Evolutionary conservation across 2,797 vertebrate genomes (phyloP).

Genomic region (Iguana delicatissima): DNA sequence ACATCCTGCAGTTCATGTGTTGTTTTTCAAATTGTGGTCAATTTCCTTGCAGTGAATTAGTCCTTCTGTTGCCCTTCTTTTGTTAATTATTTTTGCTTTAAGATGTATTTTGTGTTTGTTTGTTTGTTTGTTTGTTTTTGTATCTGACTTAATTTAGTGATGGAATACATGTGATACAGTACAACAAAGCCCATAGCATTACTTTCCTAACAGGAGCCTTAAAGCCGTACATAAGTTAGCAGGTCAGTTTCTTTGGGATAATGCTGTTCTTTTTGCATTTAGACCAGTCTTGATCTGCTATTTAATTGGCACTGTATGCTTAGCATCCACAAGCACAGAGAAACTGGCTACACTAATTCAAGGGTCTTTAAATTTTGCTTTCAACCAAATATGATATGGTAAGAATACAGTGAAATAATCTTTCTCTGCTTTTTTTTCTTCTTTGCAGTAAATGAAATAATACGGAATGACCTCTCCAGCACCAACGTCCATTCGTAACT

Average conservation of each 20-base stretch:
- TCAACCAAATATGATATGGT: not conserved
- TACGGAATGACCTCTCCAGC: slow-evolving; percentile 96
- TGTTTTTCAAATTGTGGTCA: not conserved
- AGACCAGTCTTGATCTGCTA: slow-evolving; percentile 32
- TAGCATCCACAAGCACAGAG: slow-evolving; percentile 16
- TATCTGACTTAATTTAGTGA: slow-evolving; percentile 39
- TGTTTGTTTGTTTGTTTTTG: not conserved
- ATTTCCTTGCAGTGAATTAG: slow-evolving; percentile 4
- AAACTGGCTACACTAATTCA: not conserved
- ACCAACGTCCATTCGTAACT: slow-evolving; percentile 88
- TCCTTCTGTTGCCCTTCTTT: slow-evolving; percentile 16
- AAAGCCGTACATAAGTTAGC: slow-evolving; percentile 41
- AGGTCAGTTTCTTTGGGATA: slow-evolving; percentile 59
- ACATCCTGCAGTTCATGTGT: slow-evolving; percentile 32
- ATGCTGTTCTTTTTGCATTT: slow-evolving; percentile 47
- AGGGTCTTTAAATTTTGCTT: not conserved
- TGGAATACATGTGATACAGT: slow-evolving; percentile 42
- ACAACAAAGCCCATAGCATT: slow-evolving; percentile 28
- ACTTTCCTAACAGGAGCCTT: slow-evolving; percentile 42
- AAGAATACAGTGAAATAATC: slow-evolving; percentile 37
- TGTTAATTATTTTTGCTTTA: slow-evolving; percentile 30
- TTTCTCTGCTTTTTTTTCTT: slow-evolving; percentile 61
- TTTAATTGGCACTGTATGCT: not conserved
- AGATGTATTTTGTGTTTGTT: slow-evolving; percentile 8
- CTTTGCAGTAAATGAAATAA: slow-evolving; percentile 95